Conservation (phyloP, 1,140 invertebrate species). For the Adoxophyes honmai region DNA sequence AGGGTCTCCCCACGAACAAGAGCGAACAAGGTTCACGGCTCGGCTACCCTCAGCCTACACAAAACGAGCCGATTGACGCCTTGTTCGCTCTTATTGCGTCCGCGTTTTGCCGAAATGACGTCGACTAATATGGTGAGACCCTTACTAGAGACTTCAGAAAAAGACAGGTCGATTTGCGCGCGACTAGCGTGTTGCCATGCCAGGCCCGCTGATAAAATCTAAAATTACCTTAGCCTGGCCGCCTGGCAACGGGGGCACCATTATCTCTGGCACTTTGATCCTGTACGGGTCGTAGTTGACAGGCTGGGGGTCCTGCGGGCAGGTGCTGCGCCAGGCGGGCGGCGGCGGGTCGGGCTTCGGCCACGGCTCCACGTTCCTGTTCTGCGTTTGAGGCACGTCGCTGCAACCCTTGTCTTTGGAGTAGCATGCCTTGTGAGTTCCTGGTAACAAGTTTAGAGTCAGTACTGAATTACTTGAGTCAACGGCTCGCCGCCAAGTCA, state of each 20-base stretch:
- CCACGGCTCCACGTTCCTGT: conserved; percentile 50
- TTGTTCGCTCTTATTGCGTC: no score
- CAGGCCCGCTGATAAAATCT: background rate
- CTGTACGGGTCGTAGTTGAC: conserved; percentile 61
- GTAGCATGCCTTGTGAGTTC: conserved; percentile 23
- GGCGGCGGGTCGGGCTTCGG: conserved; percentile 39
- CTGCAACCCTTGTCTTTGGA: conserved; percentile 45
- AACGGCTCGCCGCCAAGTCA: no score
- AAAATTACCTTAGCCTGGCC: conserved; percentile 55
- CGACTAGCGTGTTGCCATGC: background rate
- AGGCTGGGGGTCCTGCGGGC: conserved; percentile 42
- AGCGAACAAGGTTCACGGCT: no score
- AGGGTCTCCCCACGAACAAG: no score
- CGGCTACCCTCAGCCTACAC: no score
- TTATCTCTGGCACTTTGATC: conserved; percentile 56
- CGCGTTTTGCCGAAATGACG: no score
- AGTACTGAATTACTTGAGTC: no score
- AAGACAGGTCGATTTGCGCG: background rate
- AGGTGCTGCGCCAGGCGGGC: conserved; percentile 40
- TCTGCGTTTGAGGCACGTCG: conserved; percentile 41
- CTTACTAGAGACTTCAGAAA: background rate
- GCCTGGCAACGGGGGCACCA: conserved; percentile 50
- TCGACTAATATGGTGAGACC: no score
- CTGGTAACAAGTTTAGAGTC: no score
- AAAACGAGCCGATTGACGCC: no score